Evolutionary conservation across 2,797 vertebrate genomes (phyloP), one percentile per base, ranked within the genome.

Genomic region (Oceanodroma leucorhoa): DNA sequence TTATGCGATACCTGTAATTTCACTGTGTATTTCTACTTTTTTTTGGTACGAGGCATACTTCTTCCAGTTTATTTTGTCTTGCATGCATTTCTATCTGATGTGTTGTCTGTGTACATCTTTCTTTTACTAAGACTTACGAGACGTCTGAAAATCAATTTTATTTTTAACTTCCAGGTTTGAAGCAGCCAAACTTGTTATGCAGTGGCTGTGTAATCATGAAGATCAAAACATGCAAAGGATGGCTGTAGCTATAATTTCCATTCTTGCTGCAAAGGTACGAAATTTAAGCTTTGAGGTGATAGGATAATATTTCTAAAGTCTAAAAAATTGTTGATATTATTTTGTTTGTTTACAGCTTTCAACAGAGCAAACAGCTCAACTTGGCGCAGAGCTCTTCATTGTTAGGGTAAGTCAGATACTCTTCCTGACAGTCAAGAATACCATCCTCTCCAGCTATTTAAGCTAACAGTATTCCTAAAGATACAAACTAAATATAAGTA

Each of bases 201-300:
- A 99, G 97, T 99, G 99, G 99, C 98, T 99, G 67, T 99, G 99
- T 96, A 99, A 99, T 98, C 99, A 99, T 6, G 99, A 99, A 95
- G 99, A 99, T 97, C 99, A 99, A 96, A 99, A 99, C 96, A 99
- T 99, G 99, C 99, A 99, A 97, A 99, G 99, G 96, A 99, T 99
- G 99, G 99, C 99, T 13, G 99, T 99, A 50, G 99, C 99, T 18
- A 99, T 99, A 70, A 99, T 99, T 93, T 99, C 99, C 75, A 99
- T 99, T 91, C 98, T 99, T 84, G 99, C 99, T 93, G 99, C 99
- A 58, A 99, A 99, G 99, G 99, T 99, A 98, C n/a, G 32, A 89
- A 73, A 55, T 24, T 73, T 38, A 72, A 69, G 45, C 32, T 45
- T 93, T 40, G 29, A 58, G 22, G 24, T 32, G 5, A 55, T 30